Base-by-base conservation (phyloP, 2,888 invertebrate genomes). In the Chaetoderma sp. region DNA sequence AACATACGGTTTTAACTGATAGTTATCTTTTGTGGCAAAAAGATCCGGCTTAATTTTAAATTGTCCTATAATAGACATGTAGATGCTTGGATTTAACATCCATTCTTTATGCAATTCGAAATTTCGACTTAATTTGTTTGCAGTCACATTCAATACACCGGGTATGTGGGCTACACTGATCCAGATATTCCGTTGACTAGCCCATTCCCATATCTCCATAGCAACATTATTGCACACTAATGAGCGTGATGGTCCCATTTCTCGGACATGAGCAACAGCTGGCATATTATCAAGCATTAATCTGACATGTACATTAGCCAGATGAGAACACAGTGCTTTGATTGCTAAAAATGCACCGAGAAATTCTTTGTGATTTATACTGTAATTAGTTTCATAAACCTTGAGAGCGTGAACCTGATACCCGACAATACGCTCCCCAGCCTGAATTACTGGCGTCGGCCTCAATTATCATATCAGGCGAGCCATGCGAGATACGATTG, bases 1-100 rank as follows among this genome's bases (percentile, higher is more conserved):
- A 16, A n/a, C 33, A 52, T 60, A 60, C 25, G 18, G 28, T 25
- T 50, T 32, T 13, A 54, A 18, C 23, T 56, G 54, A 28, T 18
- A 28, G 30, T 62, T 62, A 13, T 45, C n/a, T 27, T 56, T 55
- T 4, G 62, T 56, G 28, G 62, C 56, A 62, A 62, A 62, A 23
- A 62, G 45, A 55, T 62, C 62, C 8, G 50, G 50, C 18, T 50
- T 50, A 47, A 47, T 50, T 27, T 18, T 25, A 10, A 10, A 18
- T 18, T 6, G 6, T 5, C 8, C 28, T 5, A 50, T 50, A 8
- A 16, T 18, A 28, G n/a, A 16, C 21, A 16, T 25, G n/a, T 36
- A 60, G 21, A 60, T 23, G 25, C 52, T 28, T 39, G 18, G 42
- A n/a, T 54, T 33, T 16, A 62, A 36, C 42, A 32, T 56, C 62